phyloP scores from a whole-genome alignment of 2,888 invertebrate species.

The Thumatha senex region DNA sequence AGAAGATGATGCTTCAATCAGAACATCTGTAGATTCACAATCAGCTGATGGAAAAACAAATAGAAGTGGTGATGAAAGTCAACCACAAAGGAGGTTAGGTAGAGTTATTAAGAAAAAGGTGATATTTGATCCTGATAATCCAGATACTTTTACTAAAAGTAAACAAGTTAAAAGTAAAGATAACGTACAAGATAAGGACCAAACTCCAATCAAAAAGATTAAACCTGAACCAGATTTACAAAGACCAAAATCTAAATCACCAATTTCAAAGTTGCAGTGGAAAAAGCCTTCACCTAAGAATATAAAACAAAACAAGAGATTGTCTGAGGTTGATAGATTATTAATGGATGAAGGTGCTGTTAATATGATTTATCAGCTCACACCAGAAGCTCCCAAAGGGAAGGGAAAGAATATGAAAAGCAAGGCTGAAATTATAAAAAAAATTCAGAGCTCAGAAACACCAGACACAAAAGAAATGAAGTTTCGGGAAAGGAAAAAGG shows the following conservation, averaged over 20 bases:
- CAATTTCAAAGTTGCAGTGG: constrained; percentile 68
- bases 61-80: constrained; percentile 59
- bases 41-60: constrained; percentile 48
- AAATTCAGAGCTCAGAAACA: constrained; percentile 79
- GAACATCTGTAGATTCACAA: constrained; percentile 48
- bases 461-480: constrained; percentile 73
- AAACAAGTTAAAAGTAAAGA: constrained; percentile 62
- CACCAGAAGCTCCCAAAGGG: constrained; percentile 80
- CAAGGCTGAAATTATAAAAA: constrained; percentile 85
- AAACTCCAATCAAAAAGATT: constrained; percentile 53
- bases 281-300: constrained; percentile 74
- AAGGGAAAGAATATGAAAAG: constrained; percentile 74
- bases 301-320: constrained; percentile 79
- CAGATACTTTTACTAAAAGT: constrained; percentile 76
- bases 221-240: constrained; percentile 50
- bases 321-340: constrained; percentile 89
- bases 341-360: constrained; percentile 94
- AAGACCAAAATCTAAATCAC: constrained; percentile 64
- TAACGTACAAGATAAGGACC: constrained; percentile 47
- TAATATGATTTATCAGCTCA: constrained; percentile 92
- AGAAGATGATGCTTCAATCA: constrained; percentile 39
- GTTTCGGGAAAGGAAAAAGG: constrained; percentile 80
- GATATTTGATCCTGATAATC: constrained; percentile 88
- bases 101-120: constrained; percentile 88
- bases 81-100: constrained; percentile 65